Evolutionary conservation across 1,140 invertebrate genomes (phyloP).

Genomic region (Homalodisca vitripennis): DNA sequence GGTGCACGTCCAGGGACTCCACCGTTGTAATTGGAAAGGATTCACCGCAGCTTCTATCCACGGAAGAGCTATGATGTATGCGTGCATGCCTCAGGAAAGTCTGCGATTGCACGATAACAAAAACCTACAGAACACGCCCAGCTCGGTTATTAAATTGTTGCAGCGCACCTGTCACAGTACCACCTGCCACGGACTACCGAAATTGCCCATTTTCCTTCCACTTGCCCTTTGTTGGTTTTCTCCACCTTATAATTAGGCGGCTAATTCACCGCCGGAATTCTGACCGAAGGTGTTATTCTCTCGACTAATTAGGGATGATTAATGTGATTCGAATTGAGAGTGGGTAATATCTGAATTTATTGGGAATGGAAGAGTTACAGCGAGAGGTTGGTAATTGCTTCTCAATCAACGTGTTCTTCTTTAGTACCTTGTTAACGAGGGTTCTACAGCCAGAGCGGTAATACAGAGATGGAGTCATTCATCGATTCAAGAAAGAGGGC

Average conservation of each 20-base stretch:
- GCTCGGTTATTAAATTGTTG: neutral
- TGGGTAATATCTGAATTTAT: neutral
- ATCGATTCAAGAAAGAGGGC: no score
- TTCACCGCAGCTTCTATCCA: neutral
- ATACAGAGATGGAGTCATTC: no score
- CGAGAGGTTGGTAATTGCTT: neutral
- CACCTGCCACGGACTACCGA: neutral
- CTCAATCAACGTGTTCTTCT: neutral
- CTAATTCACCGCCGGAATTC: neutral
- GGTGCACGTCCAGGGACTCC: neutral
- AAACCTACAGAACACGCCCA: neutral
- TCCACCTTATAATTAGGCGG: neutral
- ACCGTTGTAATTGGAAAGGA: neutral
- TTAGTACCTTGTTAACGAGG: neutral
- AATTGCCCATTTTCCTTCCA: neutral
- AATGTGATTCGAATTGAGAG: neutral
- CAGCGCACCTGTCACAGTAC: neutral
- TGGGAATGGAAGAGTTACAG: neutral
- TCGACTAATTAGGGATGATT: neutral
- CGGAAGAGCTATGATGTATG: neutral
- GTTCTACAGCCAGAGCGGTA: no score
- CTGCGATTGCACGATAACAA: neutral
- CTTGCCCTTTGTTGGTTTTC: neutral
- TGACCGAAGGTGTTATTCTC: neutral
- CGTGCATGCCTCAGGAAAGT: neutral